A percentile compares a stretch with the other conserved stretches of the same genome.
phyloP scores from a whole-genome alignment of 2,113 vertebrate species.

The Bubalus kerabau region DNA sequence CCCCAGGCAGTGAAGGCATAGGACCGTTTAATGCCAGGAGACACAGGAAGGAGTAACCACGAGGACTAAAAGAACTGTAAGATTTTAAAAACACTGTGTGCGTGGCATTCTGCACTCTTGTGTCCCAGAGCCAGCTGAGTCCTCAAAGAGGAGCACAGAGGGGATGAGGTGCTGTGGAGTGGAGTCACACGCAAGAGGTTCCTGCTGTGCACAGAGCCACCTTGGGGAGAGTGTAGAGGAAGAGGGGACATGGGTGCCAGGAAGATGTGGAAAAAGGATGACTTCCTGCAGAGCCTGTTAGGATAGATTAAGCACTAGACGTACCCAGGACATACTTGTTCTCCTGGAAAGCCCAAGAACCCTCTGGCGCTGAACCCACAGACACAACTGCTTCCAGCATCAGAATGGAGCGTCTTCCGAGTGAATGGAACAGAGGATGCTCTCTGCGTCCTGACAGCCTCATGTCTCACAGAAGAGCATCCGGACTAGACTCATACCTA shows the following conservation, averaged over 20 bases:
- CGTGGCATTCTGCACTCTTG: accelerated
- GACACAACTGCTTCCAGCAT: not conserved
- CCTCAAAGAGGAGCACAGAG: not conserved
- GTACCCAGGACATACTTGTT: accelerated
- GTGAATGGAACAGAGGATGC: accelerated
- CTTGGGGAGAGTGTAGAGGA: not conserved
- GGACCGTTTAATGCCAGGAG: not conserved
- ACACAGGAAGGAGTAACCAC: not conserved
- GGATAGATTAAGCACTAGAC: not conserved
- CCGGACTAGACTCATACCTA: accelerated
- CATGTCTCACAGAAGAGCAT: accelerated
- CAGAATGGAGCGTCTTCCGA: accelerated
- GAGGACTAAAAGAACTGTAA: not conserved
- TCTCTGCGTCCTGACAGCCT: not conserved
- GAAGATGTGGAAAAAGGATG: not conserved
- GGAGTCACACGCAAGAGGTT: accelerated
- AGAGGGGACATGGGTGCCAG: not conserved
- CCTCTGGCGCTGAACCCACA: accelerated
- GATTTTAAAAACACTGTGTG: accelerated
- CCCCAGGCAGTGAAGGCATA: accelerated
- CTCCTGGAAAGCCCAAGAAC: not conserved
- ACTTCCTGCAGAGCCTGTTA: not conserved
- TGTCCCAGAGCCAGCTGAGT: too few species aligned
- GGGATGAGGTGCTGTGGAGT: accelerated
- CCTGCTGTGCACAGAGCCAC: not conserved